Evolutionary conservation across 2,797 vertebrate genomes (phyloP), one percentile per base, ranked within the genome.

Genomic region (Potorous gilbertii): DNA sequence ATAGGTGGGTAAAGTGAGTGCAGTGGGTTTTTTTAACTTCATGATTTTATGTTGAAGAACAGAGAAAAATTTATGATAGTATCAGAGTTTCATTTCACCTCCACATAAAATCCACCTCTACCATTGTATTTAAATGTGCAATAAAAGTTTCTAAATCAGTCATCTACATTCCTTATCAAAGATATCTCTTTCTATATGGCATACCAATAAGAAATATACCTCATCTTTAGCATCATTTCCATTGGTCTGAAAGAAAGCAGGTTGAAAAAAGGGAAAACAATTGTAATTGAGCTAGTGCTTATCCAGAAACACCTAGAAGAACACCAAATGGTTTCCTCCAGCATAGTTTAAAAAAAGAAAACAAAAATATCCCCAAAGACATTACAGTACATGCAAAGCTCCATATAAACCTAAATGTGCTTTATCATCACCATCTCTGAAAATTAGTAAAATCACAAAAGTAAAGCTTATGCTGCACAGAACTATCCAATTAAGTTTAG

Each of bases 61-160:
- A 87, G n/a, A 87, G 55, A 90, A 96, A n/a, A 94, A 87, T 56
- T 56, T 54, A 93, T 89, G 2, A 90, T 46, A 59, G 90, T 56
- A n/a, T 93, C 28, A 74, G 56, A 13, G 9, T 40, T 89, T 96
- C 57, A 92, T 91, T 96, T 94, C 90, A 66, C 24, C 24, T 94
- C 59, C 94, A 93, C 21, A 91, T 57, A 91, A 74, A 12, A 92
- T 87, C 31, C 54, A 10, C 54, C 5, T 62, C 54, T 90, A 96
- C 29, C 24, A 81, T 81, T 81, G n/a, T 81, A 46, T 46, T 34
- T 31, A 91, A 94, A 55, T 40, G 92, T 21, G 87, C 54, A 92
- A 34, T 90, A 90, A 29, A 93, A 93, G 66, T 6, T 3, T 91
- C 6, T 74, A 55, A 55, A 24, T 57, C 93, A 91, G 52, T 4